These are phyloP conservation scores for Progne subis DNA, from an alignment of 2,113 vertebrate genomes.

Conservation along the genomic window DNA sequence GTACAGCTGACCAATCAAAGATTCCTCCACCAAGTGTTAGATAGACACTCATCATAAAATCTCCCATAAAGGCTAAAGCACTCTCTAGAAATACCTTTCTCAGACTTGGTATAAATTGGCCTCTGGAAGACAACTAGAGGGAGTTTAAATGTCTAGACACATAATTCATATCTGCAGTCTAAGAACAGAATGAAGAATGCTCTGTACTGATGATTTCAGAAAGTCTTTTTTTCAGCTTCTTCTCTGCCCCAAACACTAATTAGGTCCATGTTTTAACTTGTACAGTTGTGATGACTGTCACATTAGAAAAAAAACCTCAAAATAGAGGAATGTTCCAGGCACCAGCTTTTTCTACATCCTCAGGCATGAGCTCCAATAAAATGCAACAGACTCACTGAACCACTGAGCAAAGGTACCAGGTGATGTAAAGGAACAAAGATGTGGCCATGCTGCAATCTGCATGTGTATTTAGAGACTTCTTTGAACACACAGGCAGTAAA, in stretches of 20 bases:
- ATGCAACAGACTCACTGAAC: not conserved
- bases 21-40: not conserved
- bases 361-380: not conserved
- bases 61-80: not conserved
- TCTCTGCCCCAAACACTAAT: not conserved
- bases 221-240: not conserved
- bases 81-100: constrained; percentile 7
- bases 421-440: not conserved
- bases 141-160: not conserved
- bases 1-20: not conserved
- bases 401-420: not conserved
- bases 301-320: not conserved
- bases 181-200: not conserved
- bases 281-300: not conserved
- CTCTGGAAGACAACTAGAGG: not conserved
- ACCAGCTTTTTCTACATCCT: not conserved
- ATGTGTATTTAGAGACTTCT: not conserved
- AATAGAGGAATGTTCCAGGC: not conserved
- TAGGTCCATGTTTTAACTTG: not conserved
- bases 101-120: not conserved
- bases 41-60: constrained; percentile 19
- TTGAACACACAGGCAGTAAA: not conserved
- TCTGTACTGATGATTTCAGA: not conserved
- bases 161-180: not conserved
- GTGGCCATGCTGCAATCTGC: not conserved